phyloP scores from a whole-genome alignment of 2,888 invertebrate genomes.

The Andrena dorsata region DNA sequence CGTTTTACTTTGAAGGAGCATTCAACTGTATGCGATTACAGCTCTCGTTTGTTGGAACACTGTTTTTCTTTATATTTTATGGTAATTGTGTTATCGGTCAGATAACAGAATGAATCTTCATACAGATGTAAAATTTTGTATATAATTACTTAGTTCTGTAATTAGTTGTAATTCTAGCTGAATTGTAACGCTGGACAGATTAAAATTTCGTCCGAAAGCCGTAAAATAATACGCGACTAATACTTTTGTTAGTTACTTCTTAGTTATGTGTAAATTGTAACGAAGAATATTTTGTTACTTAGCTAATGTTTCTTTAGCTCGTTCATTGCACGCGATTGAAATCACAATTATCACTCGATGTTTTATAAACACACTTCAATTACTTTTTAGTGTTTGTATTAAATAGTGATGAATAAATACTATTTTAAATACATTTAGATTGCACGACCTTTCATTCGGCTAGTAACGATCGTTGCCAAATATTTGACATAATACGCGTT shows the following conservation, averaged over 20 bases:
- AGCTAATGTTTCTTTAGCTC: constrained; percentile 20
- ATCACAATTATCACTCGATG: constrained; percentile 16
- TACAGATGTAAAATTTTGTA: constrained; percentile 13
- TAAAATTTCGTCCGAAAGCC: constrained; percentile 23
- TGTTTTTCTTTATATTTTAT: background rate
- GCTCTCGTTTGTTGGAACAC: background rate
- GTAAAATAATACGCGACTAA: constrained; percentile 18
- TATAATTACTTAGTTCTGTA: constrained; percentile 4
- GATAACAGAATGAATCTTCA: constrained; percentile 2
- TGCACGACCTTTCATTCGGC: background rate
- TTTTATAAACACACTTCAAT: constrained; percentile 27
- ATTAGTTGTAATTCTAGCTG: constrained; percentile 4
- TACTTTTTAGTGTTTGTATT: constrained; percentile 23
- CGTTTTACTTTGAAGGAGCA: background rate
- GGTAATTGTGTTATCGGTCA: background rate
- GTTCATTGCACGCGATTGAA: constrained; percentile 34
- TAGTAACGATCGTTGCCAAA: constrained; percentile 18
- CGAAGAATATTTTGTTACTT: constrained; percentile 15
- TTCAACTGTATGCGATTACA: background rate
- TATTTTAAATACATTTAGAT: constrained; percentile 6
- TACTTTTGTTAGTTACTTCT: constrained; percentile 3
- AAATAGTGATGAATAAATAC: constrained; percentile 35
- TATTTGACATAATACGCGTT: constrained; percentile 16
- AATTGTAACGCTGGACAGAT: background rate
- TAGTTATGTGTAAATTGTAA: constrained; percentile 11